Evolutionary conservation across 2,113 vertebrate species (phyloP).

Genomic region (Pantherophis guttatus): DNA sequence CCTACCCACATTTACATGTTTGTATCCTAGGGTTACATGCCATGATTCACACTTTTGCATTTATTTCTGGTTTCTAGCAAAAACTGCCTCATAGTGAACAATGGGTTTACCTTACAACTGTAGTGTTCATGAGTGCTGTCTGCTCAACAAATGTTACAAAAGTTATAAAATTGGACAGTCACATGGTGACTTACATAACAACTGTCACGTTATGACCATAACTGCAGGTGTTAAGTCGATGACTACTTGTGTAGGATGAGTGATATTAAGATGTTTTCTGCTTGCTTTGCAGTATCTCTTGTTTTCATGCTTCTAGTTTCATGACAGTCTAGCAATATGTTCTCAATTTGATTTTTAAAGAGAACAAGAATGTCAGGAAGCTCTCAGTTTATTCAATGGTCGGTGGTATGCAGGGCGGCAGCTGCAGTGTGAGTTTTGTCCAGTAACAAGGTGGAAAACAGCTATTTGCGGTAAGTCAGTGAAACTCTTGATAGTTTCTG

Average conservation of each 20-base stretch:
- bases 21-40: too few relatives aligned
- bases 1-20: too few relatives aligned
- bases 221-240: background rate
- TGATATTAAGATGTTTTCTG: background rate
- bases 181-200: too few relatives aligned
- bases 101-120: too few relatives aligned
- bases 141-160: too few relatives aligned
- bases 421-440: conserved; percentile 93
- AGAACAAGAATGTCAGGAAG: conserved; percentile 90
- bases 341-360: conserved; percentile 64
- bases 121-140: too few relatives aligned
- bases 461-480: conserved; percentile 89
- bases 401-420: conserved; percentile 94
- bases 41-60: too few relatives aligned
- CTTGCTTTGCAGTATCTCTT: background rate
- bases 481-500: background rate
- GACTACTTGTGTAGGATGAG: background rate
- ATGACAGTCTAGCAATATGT: background rate
- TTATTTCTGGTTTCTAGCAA: too few relatives aligned
- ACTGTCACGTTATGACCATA: background rate
- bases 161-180: too few relatives aligned
- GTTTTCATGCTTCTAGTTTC: background rate
- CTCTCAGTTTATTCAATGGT: conserved; percentile 88
- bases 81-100: too few relatives aligned
- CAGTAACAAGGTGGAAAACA: conserved; percentile 96